phyloP scores from a whole-genome alignment of 2,113 vertebrate species.

The Phyllopteryx taeniolatus region DNA sequence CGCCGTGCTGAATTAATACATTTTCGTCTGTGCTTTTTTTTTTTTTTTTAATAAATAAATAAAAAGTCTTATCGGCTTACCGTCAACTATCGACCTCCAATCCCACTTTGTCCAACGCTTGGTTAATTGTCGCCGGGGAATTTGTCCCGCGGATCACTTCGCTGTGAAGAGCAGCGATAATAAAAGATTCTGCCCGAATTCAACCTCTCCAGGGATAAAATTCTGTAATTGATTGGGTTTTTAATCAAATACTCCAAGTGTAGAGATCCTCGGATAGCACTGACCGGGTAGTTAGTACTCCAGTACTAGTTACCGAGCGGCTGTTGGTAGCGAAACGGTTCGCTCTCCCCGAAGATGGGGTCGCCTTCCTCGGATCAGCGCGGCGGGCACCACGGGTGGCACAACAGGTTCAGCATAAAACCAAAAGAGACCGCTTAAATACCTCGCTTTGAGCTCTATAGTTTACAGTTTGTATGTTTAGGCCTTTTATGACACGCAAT shows the following conservation, averaged over 20 bases:
- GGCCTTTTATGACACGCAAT: background rate
- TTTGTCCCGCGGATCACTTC: constrained; percentile 53
- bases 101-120: constrained; percentile 52
- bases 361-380: constrained; percentile 24
- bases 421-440: background rate
- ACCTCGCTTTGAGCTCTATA: background rate
- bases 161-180: constrained; percentile 31
- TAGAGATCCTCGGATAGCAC: background rate
- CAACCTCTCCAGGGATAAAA: constrained; percentile 32
- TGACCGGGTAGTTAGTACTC: constrained; percentile 29
- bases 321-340: background rate
- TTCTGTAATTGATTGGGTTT: constrained; percentile 45
- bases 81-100: constrained; percentile 46
- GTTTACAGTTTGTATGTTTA: too few species aligned
- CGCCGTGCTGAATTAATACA: constrained; percentile 55
- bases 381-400: constrained; percentile 3
- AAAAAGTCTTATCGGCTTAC: constrained; percentile 60
- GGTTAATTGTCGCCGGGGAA: constrained; percentile 35
- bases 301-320: constrained; percentile 10
- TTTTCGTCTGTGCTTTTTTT: constrained; percentile 44
- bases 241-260: constrained; percentile 7
- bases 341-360: constrained; percentile 5
- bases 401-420: constrained; percentile 58
- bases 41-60: background rate
- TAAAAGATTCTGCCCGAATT: constrained; percentile 31